Evolutionary conservation across 2,113 vertebrate genomes (phyloP), one percentile per base, ranked within the genome.

Genomic region (Dermatemys mawii): DNA sequence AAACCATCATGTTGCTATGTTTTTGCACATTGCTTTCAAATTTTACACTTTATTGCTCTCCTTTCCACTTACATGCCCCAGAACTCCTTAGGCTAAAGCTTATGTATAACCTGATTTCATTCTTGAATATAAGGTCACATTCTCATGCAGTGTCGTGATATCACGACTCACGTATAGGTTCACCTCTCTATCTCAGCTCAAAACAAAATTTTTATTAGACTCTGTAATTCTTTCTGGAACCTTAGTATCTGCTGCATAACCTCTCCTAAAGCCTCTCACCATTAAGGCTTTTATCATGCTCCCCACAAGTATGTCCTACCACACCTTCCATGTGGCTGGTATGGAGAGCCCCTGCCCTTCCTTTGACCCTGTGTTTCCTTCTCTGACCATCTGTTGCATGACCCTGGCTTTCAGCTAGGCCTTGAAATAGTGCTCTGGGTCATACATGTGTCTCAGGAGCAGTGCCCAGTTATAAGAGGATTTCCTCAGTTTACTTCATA

Each of bases 21-120:
- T 92, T 90, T 91, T 78, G 29, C 54, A 85, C 88, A 46, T n/a
- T 84, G 55, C 38, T 95, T 96, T 95, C 91, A 93, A 81, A 53
- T 41, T 17, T 85, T 76, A 49, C 3, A 4, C 4, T 50, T 91
- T 88, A 78, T 81, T 91, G 46, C 46, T 92, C 24, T 73, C 67
- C 88, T 95, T 83, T 79, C 32, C 83, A 78, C 80, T 87, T 85
- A 73, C 8, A 24, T 44, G 67, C 78, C 38, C 82, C 27, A 86
- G 91, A 88, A 38, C 38, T 48, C 60, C 55, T 5, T 80, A 57
- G 80, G 81, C 90, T 55, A 79, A 81, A 92, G 51, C 81, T 57
- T 70, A 8, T 55, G 9, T 50, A 32, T 54, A 35, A 48, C 73
- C 38, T 32, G 70, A 26, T 91, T 88, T 92, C 60, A n/a, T 8